Percentiles rank a stretch among this genome's conserved stretches.
Conservation (phyloP, 1,140 invertebrate genomes). For the Drosophila sturtevanti region DNA sequence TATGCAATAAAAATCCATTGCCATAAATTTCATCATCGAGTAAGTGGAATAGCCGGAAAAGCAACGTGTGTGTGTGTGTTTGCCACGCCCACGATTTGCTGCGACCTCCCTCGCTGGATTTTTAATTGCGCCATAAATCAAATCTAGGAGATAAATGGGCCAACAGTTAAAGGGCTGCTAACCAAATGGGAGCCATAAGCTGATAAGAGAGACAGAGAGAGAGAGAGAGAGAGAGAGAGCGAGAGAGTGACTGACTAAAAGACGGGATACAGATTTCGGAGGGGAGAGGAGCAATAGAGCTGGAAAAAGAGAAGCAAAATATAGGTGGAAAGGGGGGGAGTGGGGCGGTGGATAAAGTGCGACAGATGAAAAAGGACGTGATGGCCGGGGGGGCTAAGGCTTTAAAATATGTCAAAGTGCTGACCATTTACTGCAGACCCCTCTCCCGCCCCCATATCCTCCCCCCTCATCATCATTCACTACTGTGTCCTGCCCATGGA, state of each 20-base stretch:
- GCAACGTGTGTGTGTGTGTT: slow-evolving; percentile 59
- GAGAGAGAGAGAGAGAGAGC: slow-evolving; percentile 18
- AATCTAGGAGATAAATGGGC: slow-evolving; percentile 77
- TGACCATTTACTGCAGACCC: slow-evolving; percentile 39
- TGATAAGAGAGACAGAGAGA: slow-evolving; percentile 54
- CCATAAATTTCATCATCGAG: slow-evolving; percentile 73
- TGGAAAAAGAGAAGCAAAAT: no score
- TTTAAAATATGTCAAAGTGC: slow-evolving; percentile 68
- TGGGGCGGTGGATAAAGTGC: neutral
- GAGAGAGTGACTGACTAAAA: slow-evolving; percentile 23
- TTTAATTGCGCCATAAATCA: slow-evolving; percentile 80
- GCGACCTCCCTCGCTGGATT: slow-evolving; percentile 38
- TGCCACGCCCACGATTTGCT: slow-evolving; percentile 37
- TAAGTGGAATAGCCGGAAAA: slow-evolving; percentile 4
- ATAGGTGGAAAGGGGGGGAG: no score
- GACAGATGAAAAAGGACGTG: slow-evolving; percentile 5
- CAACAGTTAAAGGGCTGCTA: slow-evolving; percentile 79
- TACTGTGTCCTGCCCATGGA: slow-evolving; percentile 24
- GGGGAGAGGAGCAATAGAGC: no score
- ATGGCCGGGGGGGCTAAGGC: slow-evolving; percentile 36
- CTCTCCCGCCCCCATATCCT: slow-evolving; percentile 9
- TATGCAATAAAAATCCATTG: slow-evolving; percentile 65
- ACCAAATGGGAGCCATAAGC: slow-evolving; percentile 80
- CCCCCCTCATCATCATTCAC: neutral
- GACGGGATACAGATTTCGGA: neutral